A percentile compares a stretch with the other conserved stretches of the same genome.
These are phyloP conservation scores for Carposina sasakii DNA, from an alignment of 1,140 invertebrate species.

Conservation along the genomic window DNA sequence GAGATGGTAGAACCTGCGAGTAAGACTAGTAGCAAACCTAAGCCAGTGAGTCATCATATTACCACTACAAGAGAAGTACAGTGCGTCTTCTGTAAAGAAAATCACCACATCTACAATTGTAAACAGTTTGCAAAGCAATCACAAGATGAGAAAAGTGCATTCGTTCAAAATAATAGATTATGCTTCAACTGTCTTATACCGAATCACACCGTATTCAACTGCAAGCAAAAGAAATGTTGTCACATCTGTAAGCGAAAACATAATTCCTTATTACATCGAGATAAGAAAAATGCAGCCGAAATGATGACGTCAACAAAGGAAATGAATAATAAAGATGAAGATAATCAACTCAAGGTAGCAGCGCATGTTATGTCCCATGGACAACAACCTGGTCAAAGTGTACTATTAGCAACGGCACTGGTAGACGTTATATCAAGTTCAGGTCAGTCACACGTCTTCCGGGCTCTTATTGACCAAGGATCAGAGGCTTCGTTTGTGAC, in stretches of 20 bases:
- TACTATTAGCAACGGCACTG: slow-evolving; percentile 21
- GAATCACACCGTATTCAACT: slow-evolving; percentile 11
- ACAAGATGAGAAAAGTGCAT: slow-evolving; percentile 16
- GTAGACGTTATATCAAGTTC: slow-evolving; percentile 12
- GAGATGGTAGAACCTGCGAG: slow-evolving; percentile 13
- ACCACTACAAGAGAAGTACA: too few relatives aligned
- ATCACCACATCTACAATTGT: slow-evolving; percentile 21
- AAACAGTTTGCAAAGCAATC: slow-evolving; percentile 17
- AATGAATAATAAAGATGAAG: too few relatives aligned
- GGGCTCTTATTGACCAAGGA: slow-evolving; percentile 10
- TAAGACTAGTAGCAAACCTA: not conserved
- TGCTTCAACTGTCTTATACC: slow-evolving; percentile 23
- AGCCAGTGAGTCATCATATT: not conserved
- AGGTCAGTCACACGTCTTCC: slow-evolving; percentile 11
- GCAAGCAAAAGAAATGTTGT: slow-evolving; percentile 10
- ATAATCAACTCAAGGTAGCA: too few relatives aligned
- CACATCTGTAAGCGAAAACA: slow-evolving; percentile 15
- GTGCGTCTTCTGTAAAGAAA: too few relatives aligned
- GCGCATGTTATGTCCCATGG: slow-evolving; percentile 16
- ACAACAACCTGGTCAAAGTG: slow-evolving; percentile 9
- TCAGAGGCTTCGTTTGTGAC: slow-evolving; percentile 8
- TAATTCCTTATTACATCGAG: too few relatives aligned
- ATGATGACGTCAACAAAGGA: not conserved
- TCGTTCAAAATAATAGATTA: slow-evolving; percentile 16
- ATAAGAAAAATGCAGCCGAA: slow-evolving; percentile 1